A percentile compares a stretch with the other conserved stretches of the same genome.
These are phyloP conservation scores for Pelecanus crispus DNA, from an alignment of 2,113 vertebrate genomes.

Conservation along the genomic window DNA sequence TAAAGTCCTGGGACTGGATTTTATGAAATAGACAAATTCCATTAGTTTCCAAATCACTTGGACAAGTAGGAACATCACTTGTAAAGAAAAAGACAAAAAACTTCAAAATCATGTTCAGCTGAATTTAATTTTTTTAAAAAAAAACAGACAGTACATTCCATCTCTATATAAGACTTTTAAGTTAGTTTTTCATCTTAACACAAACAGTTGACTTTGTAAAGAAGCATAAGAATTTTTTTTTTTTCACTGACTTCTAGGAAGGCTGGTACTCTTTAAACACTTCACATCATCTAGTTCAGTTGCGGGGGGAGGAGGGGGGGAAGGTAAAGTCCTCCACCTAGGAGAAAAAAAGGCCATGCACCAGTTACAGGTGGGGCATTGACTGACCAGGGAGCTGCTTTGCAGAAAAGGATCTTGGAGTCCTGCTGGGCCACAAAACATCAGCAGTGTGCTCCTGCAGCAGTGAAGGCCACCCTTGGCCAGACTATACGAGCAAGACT, in stretches of 20 bases:
- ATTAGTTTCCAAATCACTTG: neutral
- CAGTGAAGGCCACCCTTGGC: neutral
- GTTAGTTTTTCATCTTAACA: neutral
- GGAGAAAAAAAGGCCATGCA: neutral
- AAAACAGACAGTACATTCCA: neutral
- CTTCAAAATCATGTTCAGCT: neutral
- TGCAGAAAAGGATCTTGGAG: neutral
- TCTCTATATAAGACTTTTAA: neutral
- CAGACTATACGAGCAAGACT: neutral
- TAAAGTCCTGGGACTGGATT: neutral
- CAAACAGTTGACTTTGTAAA: neutral
- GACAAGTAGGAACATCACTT: neutral
- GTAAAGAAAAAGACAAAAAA: neutral
- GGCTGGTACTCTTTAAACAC: neutral
- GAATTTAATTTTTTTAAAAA: neutral
- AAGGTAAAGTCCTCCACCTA: neutral
- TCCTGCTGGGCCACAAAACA: neutral
- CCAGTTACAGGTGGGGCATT: neutral
- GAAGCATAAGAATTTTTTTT: neutral
- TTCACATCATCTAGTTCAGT: neutral
- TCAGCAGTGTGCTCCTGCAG: neutral
- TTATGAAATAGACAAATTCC: conserved; percentile 17
- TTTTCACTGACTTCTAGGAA: neutral
- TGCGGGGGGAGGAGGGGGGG: too few species aligned
- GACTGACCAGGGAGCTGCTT: neutral